These are phyloP conservation scores for Lepus oiostolus DNA, from an alignment of 2,797 vertebrate genomes.

Conservation along the genomic window DNA sequence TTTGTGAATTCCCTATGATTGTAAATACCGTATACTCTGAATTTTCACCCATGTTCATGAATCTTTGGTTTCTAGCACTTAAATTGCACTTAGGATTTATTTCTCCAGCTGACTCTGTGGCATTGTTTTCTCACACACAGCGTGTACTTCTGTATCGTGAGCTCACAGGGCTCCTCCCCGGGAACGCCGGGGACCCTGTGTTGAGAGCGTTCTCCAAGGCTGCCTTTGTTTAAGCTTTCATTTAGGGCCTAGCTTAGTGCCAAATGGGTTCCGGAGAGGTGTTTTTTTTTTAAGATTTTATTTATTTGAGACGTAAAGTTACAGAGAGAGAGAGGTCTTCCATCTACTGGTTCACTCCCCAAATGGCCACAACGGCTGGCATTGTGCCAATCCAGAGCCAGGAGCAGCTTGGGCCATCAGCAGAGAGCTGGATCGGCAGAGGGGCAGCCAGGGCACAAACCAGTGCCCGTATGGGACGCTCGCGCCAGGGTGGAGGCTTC, in stretches of 20 bases:
- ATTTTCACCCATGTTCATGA: neutral
- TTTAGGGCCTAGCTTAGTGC: too few species aligned
- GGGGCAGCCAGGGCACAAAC: too few species aligned
- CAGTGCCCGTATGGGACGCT: too few species aligned
- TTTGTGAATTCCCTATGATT: neutral
- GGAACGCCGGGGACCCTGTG: neutral
- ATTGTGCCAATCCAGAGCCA: too few species aligned
- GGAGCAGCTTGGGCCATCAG: too few species aligned
- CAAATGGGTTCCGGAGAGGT: neutral
- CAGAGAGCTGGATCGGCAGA: too few species aligned
- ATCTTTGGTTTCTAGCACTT: neutral
- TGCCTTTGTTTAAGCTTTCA: neutral
- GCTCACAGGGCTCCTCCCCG: neutral
- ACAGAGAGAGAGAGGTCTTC: too few species aligned
- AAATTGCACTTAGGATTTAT: accelerated
- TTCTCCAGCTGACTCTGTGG: too few species aligned
- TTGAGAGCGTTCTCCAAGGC: neutral
- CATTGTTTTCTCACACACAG: neutral
- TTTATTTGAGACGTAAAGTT: too few species aligned
- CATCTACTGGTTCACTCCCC: too few species aligned
- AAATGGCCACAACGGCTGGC: too few species aligned
- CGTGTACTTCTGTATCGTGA: neutral
- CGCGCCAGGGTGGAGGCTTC: neutral
- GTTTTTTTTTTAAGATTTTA: neutral
- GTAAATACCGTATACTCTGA: too few species aligned